phyloP scores from a whole-genome alignment of 2,888 invertebrate species.

The Synergus laeviventris region DNA sequence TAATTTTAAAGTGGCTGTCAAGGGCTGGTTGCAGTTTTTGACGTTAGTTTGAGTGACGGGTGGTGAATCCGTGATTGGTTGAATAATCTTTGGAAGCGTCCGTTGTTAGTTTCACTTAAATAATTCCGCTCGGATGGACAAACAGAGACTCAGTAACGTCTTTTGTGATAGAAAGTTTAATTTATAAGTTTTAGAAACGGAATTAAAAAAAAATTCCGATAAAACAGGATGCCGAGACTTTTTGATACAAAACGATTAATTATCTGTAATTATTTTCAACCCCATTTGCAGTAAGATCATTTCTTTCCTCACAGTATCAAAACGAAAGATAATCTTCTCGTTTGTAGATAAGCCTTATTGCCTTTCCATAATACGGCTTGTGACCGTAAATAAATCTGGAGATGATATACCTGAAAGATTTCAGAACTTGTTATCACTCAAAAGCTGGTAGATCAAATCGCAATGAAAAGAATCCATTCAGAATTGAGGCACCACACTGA shows the following conservation, averaged over 20 bases:
- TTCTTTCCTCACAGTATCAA: too few relatives aligned
- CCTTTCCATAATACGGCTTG: slow-evolving; percentile 48
- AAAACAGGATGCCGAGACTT: too few relatives aligned
- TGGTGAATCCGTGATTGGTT: background rate
- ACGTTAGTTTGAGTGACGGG: slow-evolving; percentile 57
- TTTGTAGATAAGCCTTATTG: slow-evolving; percentile 48
- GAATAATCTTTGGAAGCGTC: background rate
- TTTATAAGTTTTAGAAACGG: too few relatives aligned
- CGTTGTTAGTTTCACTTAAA: too few relatives aligned
- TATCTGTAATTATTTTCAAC: too few relatives aligned
- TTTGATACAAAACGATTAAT: too few relatives aligned
- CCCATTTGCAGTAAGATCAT: too few relatives aligned
- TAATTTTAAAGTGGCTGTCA: slow-evolving; percentile 76
- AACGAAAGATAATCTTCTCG: background rate
- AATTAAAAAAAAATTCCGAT: too few relatives aligned
- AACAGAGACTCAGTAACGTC: background rate
- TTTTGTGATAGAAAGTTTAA: too few relatives aligned
- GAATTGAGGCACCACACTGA: slow-evolving; percentile 61
- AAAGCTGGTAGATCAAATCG: slow-evolving; percentile 53
- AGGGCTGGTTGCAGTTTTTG: slow-evolving; percentile 63
- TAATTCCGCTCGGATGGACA: background rate
- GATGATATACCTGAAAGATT: slow-evolving; percentile 56
- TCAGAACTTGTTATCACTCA: slow-evolving; percentile 72
- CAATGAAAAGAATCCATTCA: slow-evolving; percentile 66
- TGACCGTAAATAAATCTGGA: slow-evolving; percentile 64